Percentiles rank a stretch among this genome's conserved stretches.
phyloP scores from a whole-genome alignment of 2,888 invertebrate genomes.

The Drosophila aldrichi region DNA sequence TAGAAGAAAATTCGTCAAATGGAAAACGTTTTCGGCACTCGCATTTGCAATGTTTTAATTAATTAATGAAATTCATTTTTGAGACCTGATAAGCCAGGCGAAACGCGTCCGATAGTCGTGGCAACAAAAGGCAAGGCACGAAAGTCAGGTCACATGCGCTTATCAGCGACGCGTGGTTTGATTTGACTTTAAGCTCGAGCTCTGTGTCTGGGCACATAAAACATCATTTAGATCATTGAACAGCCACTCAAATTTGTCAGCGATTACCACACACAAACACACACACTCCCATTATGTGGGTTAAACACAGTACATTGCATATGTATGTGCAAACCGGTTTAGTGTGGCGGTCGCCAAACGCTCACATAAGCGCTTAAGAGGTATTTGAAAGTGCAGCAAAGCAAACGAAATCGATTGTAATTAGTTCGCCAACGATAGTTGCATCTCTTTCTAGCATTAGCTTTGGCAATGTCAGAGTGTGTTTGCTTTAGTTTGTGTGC shows the following conservation, averaged over 20 bases:
- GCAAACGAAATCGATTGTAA: constrained; percentile 34
- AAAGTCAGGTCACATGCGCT: constrained; percentile 71
- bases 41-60: constrained; percentile 27
- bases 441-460: constrained; percentile 35
- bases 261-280: constrained; percentile 4
- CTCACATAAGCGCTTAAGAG: constrained; percentile 19
- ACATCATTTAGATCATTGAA: constrained; percentile 20
- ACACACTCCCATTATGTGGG: constrained; percentile 32
- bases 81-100: constrained; percentile 43
- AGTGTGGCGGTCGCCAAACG: constrained; percentile 43
- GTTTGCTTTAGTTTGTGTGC: constrained; percentile 27
- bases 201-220: constrained; percentile 6
- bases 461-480: not conserved
- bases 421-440: constrained; percentile 34
- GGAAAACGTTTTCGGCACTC: not conserved
- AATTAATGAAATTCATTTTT: constrained; percentile 29
- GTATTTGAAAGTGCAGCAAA: constrained; percentile 59
- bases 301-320: constrained; percentile 11
- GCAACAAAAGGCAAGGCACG: constrained; percentile 6
- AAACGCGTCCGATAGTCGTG: constrained; percentile 46
- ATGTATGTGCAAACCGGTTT: constrained; percentile 52
- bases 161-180: constrained; percentile 54
- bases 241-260: constrained; percentile 28
- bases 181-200: constrained; percentile 4
- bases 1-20: not conserved